Evolutionary conservation across 2,888 invertebrate genomes (phyloP).

Genomic region (Netelia fuscicornis): DNA sequence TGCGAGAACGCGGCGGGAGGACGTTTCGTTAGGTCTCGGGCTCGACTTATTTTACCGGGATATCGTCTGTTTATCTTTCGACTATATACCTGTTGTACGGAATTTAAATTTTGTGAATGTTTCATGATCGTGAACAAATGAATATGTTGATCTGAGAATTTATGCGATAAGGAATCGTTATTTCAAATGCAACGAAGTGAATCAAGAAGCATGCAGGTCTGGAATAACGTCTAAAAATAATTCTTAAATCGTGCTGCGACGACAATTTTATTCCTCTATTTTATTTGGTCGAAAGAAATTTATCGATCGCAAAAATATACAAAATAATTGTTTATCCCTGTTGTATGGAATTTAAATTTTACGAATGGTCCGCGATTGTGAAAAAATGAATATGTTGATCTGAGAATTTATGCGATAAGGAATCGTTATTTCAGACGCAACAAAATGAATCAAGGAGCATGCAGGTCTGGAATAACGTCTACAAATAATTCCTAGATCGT

Average conservation of each 20-base stretch:
- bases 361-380: not conserved
- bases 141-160: not conserved
- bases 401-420: not conserved
- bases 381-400: not conserved
- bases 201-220: not conserved
- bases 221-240: too few species aligned
- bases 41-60: constrained; percentile 1
- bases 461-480: too few species aligned
- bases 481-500: too few species aligned
- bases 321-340: too few species aligned
- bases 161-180: not conserved
- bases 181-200: not conserved
- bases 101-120: constrained; percentile 10
- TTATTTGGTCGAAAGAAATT: too few species aligned
- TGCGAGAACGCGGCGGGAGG: constrained; percentile 33
- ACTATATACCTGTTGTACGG: constrained; percentile 1
- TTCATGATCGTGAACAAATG: not conserved
- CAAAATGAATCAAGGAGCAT: not conserved
- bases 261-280: too few species aligned
- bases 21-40: constrained; percentile 47
- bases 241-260: too few species aligned
- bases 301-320: too few species aligned
- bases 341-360: not conserved
- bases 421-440: not conserved
- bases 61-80: constrained; percentile 7